Percentiles rank a stretch among this genome's conserved stretches.
Conservation (phyloP, 2,797 vertebrate species). For the Mus caroli region DNA sequence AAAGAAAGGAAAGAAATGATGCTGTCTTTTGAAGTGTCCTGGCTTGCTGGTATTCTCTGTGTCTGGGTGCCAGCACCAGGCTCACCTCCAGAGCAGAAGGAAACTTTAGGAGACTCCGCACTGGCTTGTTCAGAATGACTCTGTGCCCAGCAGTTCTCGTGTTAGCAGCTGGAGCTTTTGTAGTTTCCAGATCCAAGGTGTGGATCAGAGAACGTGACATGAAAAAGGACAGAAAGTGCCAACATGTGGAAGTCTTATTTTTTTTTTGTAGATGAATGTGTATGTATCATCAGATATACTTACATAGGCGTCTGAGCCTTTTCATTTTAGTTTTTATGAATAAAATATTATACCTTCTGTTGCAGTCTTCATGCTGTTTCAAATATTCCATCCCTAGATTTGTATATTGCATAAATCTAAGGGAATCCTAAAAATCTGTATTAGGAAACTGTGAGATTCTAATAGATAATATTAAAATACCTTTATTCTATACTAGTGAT, state of each 20-base stretch:
- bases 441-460: conserved; percentile 20
- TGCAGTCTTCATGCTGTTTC: conserved; percentile 32
- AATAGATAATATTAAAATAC: not conserved
- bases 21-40: not conserved
- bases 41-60: not conserved
- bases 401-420: not conserved
- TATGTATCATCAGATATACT: not conserved
- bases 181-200: not conserved
- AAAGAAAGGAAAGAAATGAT: too few relatives aligned
- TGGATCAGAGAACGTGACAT: not conserved
- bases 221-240: not conserved
- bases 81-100: not conserved
- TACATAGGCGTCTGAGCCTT: not conserved
- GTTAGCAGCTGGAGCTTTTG: not conserved
- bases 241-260: not conserved
- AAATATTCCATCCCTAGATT: not conserved
- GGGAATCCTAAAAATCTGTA: not conserved
- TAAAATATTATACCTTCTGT: conserved; percentile 25
- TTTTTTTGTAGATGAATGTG: conserved; percentile 41
- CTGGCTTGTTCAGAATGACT: not conserved
- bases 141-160: not conserved
- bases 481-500: not conserved
- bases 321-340: conserved; percentile 52
- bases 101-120: not conserved
- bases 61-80: not conserved